Evolutionary conservation across 2,797 vertebrate species (phyloP), one percentile per base, ranked within the genome.

Genomic region (Galago senegalensis): DNA sequence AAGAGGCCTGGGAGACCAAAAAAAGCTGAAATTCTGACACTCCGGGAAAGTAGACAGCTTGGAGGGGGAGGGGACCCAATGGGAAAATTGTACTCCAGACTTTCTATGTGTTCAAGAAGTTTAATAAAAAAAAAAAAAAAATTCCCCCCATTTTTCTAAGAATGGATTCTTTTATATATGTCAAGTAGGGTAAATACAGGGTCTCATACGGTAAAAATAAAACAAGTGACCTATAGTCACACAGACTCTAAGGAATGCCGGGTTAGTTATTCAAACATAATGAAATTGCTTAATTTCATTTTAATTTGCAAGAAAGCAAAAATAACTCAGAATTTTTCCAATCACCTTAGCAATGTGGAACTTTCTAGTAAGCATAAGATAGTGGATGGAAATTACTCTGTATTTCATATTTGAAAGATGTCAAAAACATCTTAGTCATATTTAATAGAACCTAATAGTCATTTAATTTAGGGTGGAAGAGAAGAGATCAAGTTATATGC

Each of bases 361-460:
- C 11, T 81, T 85, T 69, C 72, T 53, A 85, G 49, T 43, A 43
- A 94, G 63, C 73, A 90, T 40, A 77, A 23, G 5, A 63, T 49
- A 91, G 73, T 29, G 29, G 11, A 31, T 90, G 21, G 69, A 12
- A 77, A 92, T 84, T 61, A 69, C 18, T 67, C 17, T 75, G 7
- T 69, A 20, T 58, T 94, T 86, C 43, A 37, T 77, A 46, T 75
- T n/a, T 95, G 69, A 92, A 96, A 94, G 60, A 53, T 88, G 61
- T 67, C 72, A 85, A 83, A 93, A 65, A 56, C 18, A 81, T 77
- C 12, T 81, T 77, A 13, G 9, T 60, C 16, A 7, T 67, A 67
- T 67, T 67, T 67, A n/a, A n/a, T n/a, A 67, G 65, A 14, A 4
- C 10, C 23, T 63, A n/a, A n/a, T 29, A 18, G 20, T 82, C 12